phyloP scores from a whole-genome alignment of 2,888 invertebrate species.

The Isotomurus palustris region DNA sequence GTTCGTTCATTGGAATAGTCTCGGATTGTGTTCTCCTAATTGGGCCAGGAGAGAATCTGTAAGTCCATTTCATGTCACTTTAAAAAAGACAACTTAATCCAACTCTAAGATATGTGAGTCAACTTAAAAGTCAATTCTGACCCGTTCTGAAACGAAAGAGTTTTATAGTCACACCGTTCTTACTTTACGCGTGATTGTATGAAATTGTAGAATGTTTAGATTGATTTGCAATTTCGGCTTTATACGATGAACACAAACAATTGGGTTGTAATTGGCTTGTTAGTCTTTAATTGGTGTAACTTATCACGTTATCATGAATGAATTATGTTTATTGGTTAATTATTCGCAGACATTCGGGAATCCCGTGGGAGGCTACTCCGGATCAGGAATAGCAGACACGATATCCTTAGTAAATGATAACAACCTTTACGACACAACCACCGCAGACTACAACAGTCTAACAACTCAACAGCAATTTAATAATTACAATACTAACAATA shows the following conservation, averaged over 20 bases:
- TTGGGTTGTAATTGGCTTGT: background rate
- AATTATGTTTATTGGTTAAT: no score
- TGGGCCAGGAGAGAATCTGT: background rate
- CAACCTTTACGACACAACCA: background rate
- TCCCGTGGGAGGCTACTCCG: background rate
- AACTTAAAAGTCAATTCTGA: no score
- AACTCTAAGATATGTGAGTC: background rate
- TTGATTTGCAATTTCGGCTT: background rate
- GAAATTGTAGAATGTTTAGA: background rate
- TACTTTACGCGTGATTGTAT: no score
- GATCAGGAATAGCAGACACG: background rate
- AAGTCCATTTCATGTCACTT: background rate
- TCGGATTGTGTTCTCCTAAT: background rate
- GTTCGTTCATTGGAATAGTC: background rate
- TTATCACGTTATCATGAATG: no score
- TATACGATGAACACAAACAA: background rate
- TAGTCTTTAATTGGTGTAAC: no score
- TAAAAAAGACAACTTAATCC: background rate
- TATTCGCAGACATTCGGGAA: no score
- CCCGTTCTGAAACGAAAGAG: no score
- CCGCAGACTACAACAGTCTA: background rate
- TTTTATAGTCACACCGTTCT: no score
- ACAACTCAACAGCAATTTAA: background rate
- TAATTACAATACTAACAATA: constrained; percentile 1
- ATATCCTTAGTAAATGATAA: background rate